Base-by-base conservation (phyloP, 2,888 invertebrate species). In the Hydrotaea diabolus region DNA sequence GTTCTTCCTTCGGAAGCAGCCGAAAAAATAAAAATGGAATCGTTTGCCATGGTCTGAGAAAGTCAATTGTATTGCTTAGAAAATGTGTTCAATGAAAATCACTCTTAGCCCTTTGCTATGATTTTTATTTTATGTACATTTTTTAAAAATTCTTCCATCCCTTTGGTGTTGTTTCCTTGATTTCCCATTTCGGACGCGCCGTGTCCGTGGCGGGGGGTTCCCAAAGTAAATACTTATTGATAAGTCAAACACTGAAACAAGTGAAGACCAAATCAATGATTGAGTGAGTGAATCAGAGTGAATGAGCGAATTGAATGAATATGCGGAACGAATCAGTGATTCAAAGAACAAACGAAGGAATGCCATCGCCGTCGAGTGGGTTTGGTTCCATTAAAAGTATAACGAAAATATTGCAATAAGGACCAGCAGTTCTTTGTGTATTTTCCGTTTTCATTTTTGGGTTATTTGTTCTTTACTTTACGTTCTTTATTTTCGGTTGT, bases 311-410 rank as follows among this genome's bases (percentile, higher is more conserved):
- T 71, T 76, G 73, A 79, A 59, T 82, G 82, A 77, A 77, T 79
- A 82, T 85, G 79, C 73, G 73, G 74, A 85, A 74, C 76, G 82
- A 85, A 82, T 85, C 57, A 82, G 46, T 80, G 82, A 85, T 85
- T 82, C 82, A 85, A 71, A 77, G 79, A 77, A 80, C 74, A 82
- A 82, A 82, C 79, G 59, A 62, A 74, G 74, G 19, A 85, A 80
- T 75, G 36, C 55, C 75, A 36, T 64, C 23, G 73, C 74, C 59
- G 59, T 64, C 79, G 77, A 69, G 66, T 74, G 49, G 73, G 69
- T 73, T 73, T 82, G 69, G 76, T 73, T 82, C 82, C 85, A 85
- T 85, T 82, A 79, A 84, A 84, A 84, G 59, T 82, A 82, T 62
- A 82, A 80, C 85, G 69, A 75, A 69, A 69, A 69, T 69, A 77